These are phyloP conservation scores for Eutrigla gurnardus DNA, from an alignment of 2,797 vertebrate species.

Conservation along the genomic window DNA sequence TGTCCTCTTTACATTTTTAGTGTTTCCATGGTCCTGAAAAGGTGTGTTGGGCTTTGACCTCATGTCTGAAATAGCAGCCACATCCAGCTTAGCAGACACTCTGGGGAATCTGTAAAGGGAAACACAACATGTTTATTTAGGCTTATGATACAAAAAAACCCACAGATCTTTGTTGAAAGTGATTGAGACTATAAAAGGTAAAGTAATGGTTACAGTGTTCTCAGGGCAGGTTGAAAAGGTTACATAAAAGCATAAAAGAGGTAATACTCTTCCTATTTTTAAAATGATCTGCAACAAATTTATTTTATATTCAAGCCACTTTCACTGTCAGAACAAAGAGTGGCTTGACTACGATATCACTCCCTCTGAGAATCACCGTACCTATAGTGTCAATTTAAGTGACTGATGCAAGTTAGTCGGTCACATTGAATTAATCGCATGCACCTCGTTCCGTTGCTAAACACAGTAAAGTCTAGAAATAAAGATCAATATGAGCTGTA, in stretches of 20 bases:
- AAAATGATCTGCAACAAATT: constrained; percentile 13
- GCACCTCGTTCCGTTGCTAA: constrained; percentile 35
- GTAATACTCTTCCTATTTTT: constrained; percentile 9
- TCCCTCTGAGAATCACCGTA: constrained; percentile 3
- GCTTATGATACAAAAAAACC: constrained; percentile 12
- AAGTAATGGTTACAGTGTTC: constrained; percentile 49
- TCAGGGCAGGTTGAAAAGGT: constrained; percentile 31
- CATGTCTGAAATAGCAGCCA: constrained; percentile 88
- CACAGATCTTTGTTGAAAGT: constrained; percentile 26
- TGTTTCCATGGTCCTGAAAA: constrained; percentile 84
- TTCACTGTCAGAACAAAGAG: constrained; percentile 28
- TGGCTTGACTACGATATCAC: constrained; percentile 21
- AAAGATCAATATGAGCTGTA: constrained; percentile 65
- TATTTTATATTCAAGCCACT: constrained; percentile 14
- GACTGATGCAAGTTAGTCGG: constrained; percentile 22
- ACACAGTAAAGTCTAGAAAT: constrained; percentile 38
- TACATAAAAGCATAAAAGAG: constrained; percentile 7
- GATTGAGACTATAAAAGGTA: constrained; percentile 43
- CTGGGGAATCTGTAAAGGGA: constrained; percentile 84
- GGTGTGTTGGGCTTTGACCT: constrained; percentile 87
- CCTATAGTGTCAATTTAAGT: constrained; percentile 15
- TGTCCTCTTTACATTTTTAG: not conserved
- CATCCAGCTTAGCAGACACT: constrained; percentile 89
- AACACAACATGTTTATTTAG: constrained; percentile 28
- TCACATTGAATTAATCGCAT: constrained; percentile 38